Base-by-base conservation (phyloP, 1,140 invertebrate species). In the Rhagoletis pomonella region DNA sequence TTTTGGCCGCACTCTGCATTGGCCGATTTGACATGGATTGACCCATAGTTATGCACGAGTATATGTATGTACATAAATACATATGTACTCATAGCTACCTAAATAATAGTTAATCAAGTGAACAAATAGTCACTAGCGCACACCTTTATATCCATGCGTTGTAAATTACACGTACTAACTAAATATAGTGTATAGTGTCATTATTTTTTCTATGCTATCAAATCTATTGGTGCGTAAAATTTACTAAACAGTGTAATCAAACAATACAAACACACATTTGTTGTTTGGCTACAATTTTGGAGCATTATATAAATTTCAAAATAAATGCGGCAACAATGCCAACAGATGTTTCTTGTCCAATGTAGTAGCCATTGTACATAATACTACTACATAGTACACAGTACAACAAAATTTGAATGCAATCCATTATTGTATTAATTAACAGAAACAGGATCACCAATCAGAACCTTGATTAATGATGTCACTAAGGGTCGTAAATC, bases 371-470 rank as follows among this genome's bases (percentile, higher is more conserved):
- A 50, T 77, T 77, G n/a, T 77, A 50, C 44, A 81, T n/a, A 29
- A 58, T 4, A 69, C 47, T 29, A 19, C 50, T 62, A 85, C 29
- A 42, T 62, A 47, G n/a, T 29, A 29, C 3, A n/a, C 44, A 85
- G n/a, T 85, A 62, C 55, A 85, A 85, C 84, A 85, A 85, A 85
- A 85, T 59, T 62, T 85, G 55, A 62, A 85, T 88, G 89, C 91
- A 90, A 92, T 92, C 91, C 90, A 93, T 93, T 93, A 93, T 93
- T 93, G 92, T 93, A 93, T 93, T 93, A 93, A 93, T 93, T 93
- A 93, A 93, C 92, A 93, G 91, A 91, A 93, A 93, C 92, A 93
- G 91, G 92, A 93, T 93, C 92, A 93, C 92, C 92, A 93, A 93
- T 93, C 92, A 93, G 92, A 89, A 89, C 91, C 92, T 92, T 93